phyloP scores from a whole-genome alignment of 92 coral and sea anemone genomes.

The Ricordea florida region DNA sequence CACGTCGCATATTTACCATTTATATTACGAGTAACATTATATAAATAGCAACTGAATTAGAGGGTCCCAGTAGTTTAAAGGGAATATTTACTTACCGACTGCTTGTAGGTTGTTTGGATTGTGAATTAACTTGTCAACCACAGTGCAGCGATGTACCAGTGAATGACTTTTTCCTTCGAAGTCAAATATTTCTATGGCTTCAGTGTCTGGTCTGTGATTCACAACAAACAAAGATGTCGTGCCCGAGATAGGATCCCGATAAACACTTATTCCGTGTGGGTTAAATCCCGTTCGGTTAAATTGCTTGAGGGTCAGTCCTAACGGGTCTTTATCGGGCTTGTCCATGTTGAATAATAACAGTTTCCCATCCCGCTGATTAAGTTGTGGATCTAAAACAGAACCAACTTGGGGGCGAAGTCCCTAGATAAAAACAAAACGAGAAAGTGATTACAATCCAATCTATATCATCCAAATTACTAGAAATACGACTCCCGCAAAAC shows the following conservation, averaged over 20 bases:
- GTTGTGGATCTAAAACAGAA: slow-evolving; percentile 40
- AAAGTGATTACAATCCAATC: no score
- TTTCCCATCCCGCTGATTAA: slow-evolving; percentile 57
- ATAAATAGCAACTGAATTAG: no score
- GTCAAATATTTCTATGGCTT: slow-evolving; percentile 69
- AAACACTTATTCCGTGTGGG: slow-evolving; percentile 72
- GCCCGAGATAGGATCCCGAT: slow-evolving; percentile 48
- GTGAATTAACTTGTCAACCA: slow-evolving; percentile 58
- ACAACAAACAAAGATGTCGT: slow-evolving; percentile 61
- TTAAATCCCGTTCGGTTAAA: slow-evolving; percentile 64
- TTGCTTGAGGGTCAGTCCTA: slow-evolving; percentile 27
- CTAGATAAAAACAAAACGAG: slow-evolving; percentile 24
- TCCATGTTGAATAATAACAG: slow-evolving; percentile 50
- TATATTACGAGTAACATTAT: no score
- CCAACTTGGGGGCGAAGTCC: slow-evolving; percentile 39
- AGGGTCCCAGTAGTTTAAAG: no score
- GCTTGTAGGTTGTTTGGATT: slow-evolving; percentile 73
- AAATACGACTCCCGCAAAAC: no score
- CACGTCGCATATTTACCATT: no score
- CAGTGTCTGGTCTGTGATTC: slow-evolving; percentile 48
- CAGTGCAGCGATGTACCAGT: slow-evolving; percentile 51
- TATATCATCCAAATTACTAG: no score
- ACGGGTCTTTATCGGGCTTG: slow-evolving; percentile 44
- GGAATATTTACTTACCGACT: slow-evolving; percentile 71
- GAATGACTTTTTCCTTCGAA: slow-evolving; percentile 46